Base-by-base conservation (phyloP, 2,888 invertebrate genomes). In the Tipula confusa region DNA sequence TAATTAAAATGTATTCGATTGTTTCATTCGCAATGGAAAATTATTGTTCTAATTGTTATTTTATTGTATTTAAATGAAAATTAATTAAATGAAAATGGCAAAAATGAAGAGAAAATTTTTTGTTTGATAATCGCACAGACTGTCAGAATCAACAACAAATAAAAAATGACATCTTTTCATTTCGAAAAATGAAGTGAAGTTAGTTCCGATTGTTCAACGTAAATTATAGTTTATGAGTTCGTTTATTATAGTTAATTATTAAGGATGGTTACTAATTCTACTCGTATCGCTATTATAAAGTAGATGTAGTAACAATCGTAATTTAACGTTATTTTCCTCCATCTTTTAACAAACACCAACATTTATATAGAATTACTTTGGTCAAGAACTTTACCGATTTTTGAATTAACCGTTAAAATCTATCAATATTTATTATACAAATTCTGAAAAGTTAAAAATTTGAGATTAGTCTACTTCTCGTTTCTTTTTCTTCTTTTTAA, bases 131-230 rank as follows among this genome's bases (percentile, higher is more conserved):
- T 64, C 64, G 24, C 24, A 64, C 64, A 24, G 9, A 24, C 64
- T 64, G 64, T 64, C 64, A 64, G 64, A 64, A 24, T 64, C 64
- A 64, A 64, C 64, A 64, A 64, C 64, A 64, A 64, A 64, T 64
- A 64, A 64, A 64, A 64, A 64, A 64, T 64, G 64, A 64, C 64
- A 64, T 64, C 64, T 64, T 64, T 64, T 24, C 24, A 24, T 24
- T 18, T 9, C n/a, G n/a, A n/a, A n/a, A 11, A 9, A 9, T 64
- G 24, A 9, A 6, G 18, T 64, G 64, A 64, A 64, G 64, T 64
- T 24, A 9, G 7, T 13, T 64, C 24, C 48, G 13, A 38, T 38
- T 13, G 7, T 38, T 1, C n/a, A 33, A 33, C 33, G 33, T 33
- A 33, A 33, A 18, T 48, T 48, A 18, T 48, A 11, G 48, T 2